Conservation (phyloP, 2,113 vertebrate species). For the Aramus guarauna region DNA sequence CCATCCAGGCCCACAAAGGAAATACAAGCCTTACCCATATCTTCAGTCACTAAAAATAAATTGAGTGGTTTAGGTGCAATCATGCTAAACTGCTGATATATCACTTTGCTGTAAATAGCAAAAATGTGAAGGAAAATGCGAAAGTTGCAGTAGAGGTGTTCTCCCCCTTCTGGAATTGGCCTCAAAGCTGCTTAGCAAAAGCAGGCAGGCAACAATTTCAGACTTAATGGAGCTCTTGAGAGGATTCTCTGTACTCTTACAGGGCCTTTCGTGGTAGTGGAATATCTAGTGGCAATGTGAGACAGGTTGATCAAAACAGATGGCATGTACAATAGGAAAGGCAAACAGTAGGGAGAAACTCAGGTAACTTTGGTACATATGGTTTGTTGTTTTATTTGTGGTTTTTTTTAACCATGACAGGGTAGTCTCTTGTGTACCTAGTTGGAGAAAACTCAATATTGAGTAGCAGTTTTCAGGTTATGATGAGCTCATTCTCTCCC, state of each 20-base stretch:
- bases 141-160: neutral
- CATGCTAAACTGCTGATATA: neutral
- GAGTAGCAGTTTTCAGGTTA: neutral
- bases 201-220: neutral
- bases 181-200: neutral
- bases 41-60: neutral
- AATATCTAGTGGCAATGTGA: neutral
- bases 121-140: neutral
- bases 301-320: neutral
- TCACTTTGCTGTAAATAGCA: neutral
- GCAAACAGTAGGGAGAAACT: neutral
- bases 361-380: neutral
- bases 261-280: neutral
- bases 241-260: neutral
- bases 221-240: neutral
- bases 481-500: neutral
- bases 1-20: neutral
- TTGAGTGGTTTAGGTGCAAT: neutral
- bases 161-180: neutral
- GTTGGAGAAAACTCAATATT: neutral
- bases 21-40: neutral
- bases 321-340: neutral
- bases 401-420: neutral
- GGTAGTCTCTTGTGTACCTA: neutral
- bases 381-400: neutral